Percentiles rank a stretch among this genome's conserved stretches.
Evolutionary conservation across 2,888 invertebrate species (phyloP).

Genomic region (Hymenopus coronatus): DNA sequence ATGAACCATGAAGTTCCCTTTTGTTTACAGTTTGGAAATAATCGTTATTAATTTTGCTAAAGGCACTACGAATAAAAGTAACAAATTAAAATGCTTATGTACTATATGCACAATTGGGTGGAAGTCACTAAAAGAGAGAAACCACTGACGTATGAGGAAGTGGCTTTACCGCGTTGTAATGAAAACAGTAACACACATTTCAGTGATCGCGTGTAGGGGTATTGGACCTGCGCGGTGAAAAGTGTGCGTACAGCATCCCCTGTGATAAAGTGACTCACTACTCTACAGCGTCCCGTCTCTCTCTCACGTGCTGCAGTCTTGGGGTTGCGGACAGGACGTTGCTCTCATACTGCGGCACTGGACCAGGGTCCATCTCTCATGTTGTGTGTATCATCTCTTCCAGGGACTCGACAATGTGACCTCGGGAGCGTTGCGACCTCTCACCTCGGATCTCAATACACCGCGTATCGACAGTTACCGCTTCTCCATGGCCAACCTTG

Average conservation of each 20-base stretch:
- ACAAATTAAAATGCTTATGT: too few species aligned
- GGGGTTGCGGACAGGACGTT: neutral
- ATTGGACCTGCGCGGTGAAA: neutral
- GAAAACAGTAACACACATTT: too few species aligned
- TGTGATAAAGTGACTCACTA: neutral
- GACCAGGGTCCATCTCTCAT: conserved; percentile 32
- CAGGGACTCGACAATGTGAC: conserved; percentile 68
- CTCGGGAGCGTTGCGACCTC: conserved; percentile 58
- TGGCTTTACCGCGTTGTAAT: too few species aligned
- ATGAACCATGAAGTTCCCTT: too few species aligned
- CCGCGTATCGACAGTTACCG: conserved; percentile 85
- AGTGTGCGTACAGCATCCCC: neutral
- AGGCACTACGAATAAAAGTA: too few species aligned
- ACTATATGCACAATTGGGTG: too few species aligned
- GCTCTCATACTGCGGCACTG: neutral
- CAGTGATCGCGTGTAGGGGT: neutral
- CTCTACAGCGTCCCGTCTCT: neutral
- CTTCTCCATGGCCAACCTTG: conserved; percentile 93
- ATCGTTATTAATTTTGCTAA: too few species aligned
- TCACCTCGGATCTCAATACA: conserved; percentile 69
- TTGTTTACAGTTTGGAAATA: too few species aligned
- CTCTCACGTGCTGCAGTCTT: neutral
- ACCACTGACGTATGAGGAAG: too few species aligned
- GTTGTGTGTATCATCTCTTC: conserved; percentile 41
- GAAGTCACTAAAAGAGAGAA: too few species aligned